Evolutionary conservation across 2,797 vertebrate species (phyloP), one percentile per base, ranked within the genome.

Genomic region (Microctenopoma steveboyesi): DNA sequence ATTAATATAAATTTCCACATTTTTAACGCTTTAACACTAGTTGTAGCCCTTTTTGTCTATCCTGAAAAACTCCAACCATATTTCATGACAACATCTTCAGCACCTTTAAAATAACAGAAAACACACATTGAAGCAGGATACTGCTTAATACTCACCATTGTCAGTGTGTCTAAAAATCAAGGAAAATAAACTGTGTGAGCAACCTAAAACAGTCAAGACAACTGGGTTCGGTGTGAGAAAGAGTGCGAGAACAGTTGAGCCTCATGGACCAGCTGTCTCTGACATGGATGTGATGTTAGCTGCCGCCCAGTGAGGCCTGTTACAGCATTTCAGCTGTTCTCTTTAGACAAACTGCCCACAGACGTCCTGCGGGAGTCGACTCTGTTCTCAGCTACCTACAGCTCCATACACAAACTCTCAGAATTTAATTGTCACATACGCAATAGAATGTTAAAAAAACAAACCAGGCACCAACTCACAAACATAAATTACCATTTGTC

Each of bases 221-320:
- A 63, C 42, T 62, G 58, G 15, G 58, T 64, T 48, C 64, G 14
- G 28, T 74, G 60, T 48, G 68, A 53, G 64, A 62, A 47, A 49
- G 52, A 45, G 22, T 33, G 61, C 45, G 48, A 37, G 7, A 76
- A 68, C 73, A 81, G 82, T 68, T 83, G 82, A 48, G 71, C 42
- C 59, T 63, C 18, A 5, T 22, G 27, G 53, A 78, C 55, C 89
- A 91, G 80, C 87, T 92, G 86, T 85, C 67, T 70, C 64, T 89
- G 86, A 89, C 86, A 83, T 42, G 62, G 74, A 78, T 51, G 76
- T 54, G 65, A 51, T 42, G 48, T 49, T 1, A 16, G 7, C 47
- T 7, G 25, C 33, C 12, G 9, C 7, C 57, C 27, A 13, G 52
- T 33, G 27, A 63, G 5, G 72, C 42, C 39, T 27, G 25, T 40